Conservation (phyloP, 1,140 invertebrate species). For the Drosophila dunni region DNA sequence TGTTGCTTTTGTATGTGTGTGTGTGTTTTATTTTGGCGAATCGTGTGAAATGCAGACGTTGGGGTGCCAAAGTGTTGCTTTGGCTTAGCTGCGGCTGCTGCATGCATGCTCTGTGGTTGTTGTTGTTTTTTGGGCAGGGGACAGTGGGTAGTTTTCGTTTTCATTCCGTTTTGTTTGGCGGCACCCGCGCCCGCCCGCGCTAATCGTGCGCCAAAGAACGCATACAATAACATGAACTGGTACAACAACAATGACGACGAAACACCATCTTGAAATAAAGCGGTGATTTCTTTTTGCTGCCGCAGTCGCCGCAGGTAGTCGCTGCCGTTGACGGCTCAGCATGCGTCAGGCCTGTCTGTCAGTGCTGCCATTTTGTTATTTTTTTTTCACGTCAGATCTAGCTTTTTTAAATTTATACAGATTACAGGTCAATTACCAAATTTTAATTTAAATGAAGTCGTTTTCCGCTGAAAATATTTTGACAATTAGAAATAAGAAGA, state of each 20-base stretch:
- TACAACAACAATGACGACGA: slow-evolving; percentile 23
- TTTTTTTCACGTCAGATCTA: no score
- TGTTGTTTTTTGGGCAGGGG: slow-evolving; percentile 1
- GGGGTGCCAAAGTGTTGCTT: slow-evolving; percentile 10
- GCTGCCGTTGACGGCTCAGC: slow-evolving; percentile 36
- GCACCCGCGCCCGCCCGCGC: slow-evolving; percentile 20
- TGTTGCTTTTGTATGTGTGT: slow-evolving; percentile 6
- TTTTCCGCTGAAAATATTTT: no score
- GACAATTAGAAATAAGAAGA: no score
- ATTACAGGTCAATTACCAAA: no score
- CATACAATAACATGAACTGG: slow-evolving; percentile 8
- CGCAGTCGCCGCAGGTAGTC: slow-evolving; percentile 43
- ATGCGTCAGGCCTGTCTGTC: slow-evolving; percentile 32
- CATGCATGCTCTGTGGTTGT: slow-evolving; percentile 12
- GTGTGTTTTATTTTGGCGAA: slow-evolving; percentile 23
- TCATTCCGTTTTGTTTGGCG: slow-evolving; percentile 27
- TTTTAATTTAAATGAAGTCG: no score
- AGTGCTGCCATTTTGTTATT: no score
- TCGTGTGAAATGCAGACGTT: slow-evolving; percentile 43
- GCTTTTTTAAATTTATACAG: no score
- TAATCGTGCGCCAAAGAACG: slow-evolving; percentile 30
- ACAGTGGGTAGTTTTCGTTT: slow-evolving; percentile 31
- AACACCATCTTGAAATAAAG: slow-evolving; percentile 62
- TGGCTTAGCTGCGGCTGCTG: slow-evolving; percentile 13
- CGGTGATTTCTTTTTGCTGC: slow-evolving; percentile 58